Conservation (phyloP, 2,113 vertebrate species). For the Zeus faber region DNA sequence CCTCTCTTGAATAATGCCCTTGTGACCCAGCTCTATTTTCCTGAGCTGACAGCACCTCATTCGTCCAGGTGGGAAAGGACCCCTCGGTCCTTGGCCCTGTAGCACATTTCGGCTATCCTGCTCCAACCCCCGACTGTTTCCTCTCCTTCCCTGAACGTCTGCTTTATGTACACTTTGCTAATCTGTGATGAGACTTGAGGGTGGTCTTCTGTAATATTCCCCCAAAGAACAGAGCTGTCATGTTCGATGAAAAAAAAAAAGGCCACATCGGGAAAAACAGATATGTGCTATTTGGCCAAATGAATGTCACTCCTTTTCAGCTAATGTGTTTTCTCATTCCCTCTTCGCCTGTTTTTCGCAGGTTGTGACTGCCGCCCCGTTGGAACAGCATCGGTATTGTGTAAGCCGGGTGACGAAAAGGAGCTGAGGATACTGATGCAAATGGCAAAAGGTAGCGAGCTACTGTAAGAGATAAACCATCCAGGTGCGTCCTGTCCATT, state of each 20-base stretch:
- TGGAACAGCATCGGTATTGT: conserved; percentile 71
- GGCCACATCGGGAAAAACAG: no score
- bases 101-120: conserved; percentile 46
- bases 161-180: conserved; percentile 43
- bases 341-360: conserved; percentile 38
- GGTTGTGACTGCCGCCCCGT: conserved; percentile 43
- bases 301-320: conserved; percentile 26
- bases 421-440: conserved; percentile 52
- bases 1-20: conserved; percentile 45
- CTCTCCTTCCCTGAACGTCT: conserved; percentile 35
- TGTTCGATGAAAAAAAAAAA: conserved; percentile 44
- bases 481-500: conserved; percentile 50
- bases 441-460: conserved; percentile 66
- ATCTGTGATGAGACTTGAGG: conserved; percentile 21
- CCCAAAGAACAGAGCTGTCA: conserved; percentile 48
- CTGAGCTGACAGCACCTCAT: conserved; percentile 49
- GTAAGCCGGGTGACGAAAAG: conserved; percentile 50
- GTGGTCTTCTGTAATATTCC: conserved; percentile 38
- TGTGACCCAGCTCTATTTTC: conserved; percentile 50
- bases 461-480: conserved; percentile 57
- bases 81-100: conserved; percentile 28
- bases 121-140: conserved; percentile 46
- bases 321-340: conserved; percentile 30
- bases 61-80: conserved; percentile 45
- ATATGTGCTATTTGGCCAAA: conserved; percentile 46